Evolutionary conservation across 2,888 invertebrate genomes (phyloP).

Genomic region (Sinhomidia bicolor): DNA sequence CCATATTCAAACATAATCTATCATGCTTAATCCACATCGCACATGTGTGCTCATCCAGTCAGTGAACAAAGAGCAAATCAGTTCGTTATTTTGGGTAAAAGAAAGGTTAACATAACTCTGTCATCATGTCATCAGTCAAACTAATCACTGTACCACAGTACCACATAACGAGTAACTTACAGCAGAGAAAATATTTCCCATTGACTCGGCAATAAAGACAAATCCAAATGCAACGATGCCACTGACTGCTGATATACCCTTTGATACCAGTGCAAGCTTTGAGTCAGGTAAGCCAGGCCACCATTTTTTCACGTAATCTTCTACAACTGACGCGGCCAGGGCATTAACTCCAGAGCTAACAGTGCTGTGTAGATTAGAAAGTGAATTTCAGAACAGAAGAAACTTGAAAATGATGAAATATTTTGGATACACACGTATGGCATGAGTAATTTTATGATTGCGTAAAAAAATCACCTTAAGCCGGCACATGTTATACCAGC

Average conservation of each 20-base stretch:
- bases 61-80: background rate
- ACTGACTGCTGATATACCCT: slow-evolving; percentile 85
- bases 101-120: background rate
- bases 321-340: slow-evolving; percentile 93
- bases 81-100: background rate
- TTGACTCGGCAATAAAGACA: slow-evolving; percentile 93
- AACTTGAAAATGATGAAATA: background rate
- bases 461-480: slow-evolving; percentile 70
- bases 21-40: slow-evolving; percentile 1
- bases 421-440: no score
- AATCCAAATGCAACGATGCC: slow-evolving; percentile 90
- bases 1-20: background rate
- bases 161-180: no score
- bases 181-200: slow-evolving; percentile 82
- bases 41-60: background rate
- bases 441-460: no score
- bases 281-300: slow-evolving; percentile 81
- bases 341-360: slow-evolving; percentile 98
- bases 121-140: no score
- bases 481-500: slow-evolving; percentile 85
- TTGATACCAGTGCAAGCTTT: slow-evolving; percentile 88
- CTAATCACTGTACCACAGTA: no score
- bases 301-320: slow-evolving; percentile 87
- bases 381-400: background rate
- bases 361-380: slow-evolving; percentile 88